phyloP scores from a whole-genome alignment of 1,140 invertebrate species.

The Phenacoccus solenopsis region DNA sequence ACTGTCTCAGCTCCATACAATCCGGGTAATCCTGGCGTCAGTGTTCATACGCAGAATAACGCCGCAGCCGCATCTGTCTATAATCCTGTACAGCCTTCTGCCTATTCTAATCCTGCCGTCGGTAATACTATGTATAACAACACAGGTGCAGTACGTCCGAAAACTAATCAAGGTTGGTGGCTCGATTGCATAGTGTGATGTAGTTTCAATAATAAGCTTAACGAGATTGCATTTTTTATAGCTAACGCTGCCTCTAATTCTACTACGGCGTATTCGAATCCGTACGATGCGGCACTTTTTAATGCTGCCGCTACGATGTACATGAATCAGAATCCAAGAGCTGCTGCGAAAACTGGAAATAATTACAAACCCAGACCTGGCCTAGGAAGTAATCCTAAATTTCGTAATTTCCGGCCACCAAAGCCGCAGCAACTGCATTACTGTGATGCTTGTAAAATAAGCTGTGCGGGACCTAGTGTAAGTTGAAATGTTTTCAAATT shows the following conservation, averaged over 20 bases:
- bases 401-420: slow-evolving; percentile 43
- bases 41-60: not conserved
- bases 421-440: slow-evolving; percentile 86
- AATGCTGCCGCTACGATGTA: slow-evolving; percentile 15
- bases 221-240: not conserved
- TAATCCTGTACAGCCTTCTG: not conserved
- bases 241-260: not conserved
- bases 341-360: not conserved
- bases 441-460: slow-evolving; percentile 95
- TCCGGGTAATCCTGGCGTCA: not conserved
- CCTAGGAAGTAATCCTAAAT: not conserved
- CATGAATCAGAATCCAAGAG: slow-evolving; percentile 10
- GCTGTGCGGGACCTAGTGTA: slow-evolving; percentile 84
- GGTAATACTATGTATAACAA: slow-evolving; percentile 6
- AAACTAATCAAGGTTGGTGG: not conserved
- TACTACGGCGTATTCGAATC: not conserved
- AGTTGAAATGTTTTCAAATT: too few species aligned
- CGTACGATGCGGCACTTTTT: slow-evolving; percentile 12
- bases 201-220: too few species aligned
- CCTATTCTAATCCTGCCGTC: not conserved
- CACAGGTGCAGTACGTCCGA: not conserved
- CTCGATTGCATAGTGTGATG: too few species aligned
- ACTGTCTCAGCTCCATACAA: not conserved
- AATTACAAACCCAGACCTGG: slow-evolving; percentile 2
- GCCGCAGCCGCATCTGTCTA: not conserved